Percentiles rank a stretch among this genome's conserved stretches.
Evolutionary conservation across 2,113 vertebrate genomes (phyloP).

Genomic region (Zootoca vivipara): DNA sequence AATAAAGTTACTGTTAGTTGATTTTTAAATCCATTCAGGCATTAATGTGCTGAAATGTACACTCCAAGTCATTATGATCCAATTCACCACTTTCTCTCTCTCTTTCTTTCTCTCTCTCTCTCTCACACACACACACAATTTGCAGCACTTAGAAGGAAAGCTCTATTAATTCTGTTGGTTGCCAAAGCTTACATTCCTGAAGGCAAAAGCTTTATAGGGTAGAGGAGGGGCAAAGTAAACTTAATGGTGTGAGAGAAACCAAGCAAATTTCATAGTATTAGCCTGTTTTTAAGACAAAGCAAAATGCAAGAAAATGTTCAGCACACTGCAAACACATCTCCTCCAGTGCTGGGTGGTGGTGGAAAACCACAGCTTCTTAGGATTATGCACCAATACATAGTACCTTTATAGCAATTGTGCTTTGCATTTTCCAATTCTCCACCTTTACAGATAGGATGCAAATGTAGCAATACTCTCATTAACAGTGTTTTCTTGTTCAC

Average conservation of each 20-base stretch:
- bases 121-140: conserved; percentile 16
- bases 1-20: conserved; percentile 64
- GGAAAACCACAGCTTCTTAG: neutral
- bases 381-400: accelerated
- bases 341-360: neutral
- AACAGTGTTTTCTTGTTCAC: neutral
- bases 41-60: conserved; percentile 63
- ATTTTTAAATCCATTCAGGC: conserved; percentile 59
- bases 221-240: conserved; percentile 32
- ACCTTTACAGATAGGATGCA: neutral
- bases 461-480: neutral
- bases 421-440: conserved; percentile 28
- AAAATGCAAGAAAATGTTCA: conserved; percentile 40
- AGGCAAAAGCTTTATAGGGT: conserved; percentile 55
- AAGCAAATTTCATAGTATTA: neutral
- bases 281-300: neutral
- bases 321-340: neutral
- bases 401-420: neutral
- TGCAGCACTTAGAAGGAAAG: conserved; percentile 66
- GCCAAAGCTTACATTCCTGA: conserved; percentile 64
- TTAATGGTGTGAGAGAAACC: conserved; percentile 46
- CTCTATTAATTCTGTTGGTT: conserved; percentile 68
- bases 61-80: conserved; percentile 58
- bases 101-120: conserved; percentile 5
- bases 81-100: conserved; percentile 49